Conservation (phyloP, 1,140 invertebrate genomes). For the Conus betulinus region DNA sequence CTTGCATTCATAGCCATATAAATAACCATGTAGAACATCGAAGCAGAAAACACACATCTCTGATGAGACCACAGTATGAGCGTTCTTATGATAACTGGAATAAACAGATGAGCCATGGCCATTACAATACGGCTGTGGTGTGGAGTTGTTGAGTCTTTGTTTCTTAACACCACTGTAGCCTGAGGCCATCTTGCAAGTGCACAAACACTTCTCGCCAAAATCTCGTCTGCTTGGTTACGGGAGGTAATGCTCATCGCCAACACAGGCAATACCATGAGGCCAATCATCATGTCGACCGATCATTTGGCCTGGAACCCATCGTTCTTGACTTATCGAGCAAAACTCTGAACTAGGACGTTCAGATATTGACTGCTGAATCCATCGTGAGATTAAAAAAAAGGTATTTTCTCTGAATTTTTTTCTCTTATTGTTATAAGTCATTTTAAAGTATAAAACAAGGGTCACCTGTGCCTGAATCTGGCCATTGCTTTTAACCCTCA, state of each 20-base stretch:
- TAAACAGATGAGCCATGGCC: conserved; percentile 74
- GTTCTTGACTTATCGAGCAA: too few species aligned
- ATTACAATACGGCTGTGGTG: conserved; percentile 76
- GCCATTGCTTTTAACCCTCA: too few species aligned
- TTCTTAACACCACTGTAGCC: conserved; percentile 92
- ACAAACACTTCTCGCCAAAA: conserved; percentile 21
- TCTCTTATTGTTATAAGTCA: too few species aligned
- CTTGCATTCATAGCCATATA: conserved; percentile 93
- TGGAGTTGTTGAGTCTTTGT: conserved; percentile 88
- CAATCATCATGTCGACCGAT: too few species aligned
- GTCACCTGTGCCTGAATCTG: too few species aligned
- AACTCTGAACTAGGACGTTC: too few species aligned
- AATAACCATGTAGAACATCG: conserved; percentile 91
- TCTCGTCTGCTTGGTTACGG: conserved; percentile 31
- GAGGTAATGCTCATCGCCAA: not conserved
- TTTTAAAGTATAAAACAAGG: too few species aligned
- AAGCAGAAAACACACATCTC: conserved; percentile 83
- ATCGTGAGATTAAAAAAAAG: too few species aligned
- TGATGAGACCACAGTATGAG: conserved; percentile 85
- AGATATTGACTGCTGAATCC: too few species aligned
- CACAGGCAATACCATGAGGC: too few species aligned
- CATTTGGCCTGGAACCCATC: too few species aligned
- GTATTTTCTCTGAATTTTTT: too few species aligned
- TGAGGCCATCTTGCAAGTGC: conserved; percentile 82
- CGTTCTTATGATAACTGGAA: conserved; percentile 78